A percentile compares a stretch with the other conserved stretches of the same genome.
These are phyloP conservation scores for Macquaria australasica DNA, from an alignment of 2,113 vertebrate genomes.

Conservation along the genomic window DNA sequence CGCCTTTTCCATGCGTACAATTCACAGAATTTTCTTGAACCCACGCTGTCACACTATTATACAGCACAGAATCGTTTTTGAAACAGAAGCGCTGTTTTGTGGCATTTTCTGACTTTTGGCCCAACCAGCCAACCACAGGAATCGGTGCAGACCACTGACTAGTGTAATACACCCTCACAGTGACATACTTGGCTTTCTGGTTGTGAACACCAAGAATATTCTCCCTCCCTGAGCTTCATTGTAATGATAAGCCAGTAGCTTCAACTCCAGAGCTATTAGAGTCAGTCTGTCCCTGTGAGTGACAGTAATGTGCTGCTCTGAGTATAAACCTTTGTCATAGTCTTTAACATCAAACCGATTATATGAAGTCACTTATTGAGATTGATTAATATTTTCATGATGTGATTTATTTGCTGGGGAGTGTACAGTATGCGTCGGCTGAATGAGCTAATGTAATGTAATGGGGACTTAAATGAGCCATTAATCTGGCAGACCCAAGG, in stretches of 20 bases:
- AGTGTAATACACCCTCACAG: slow-evolving; percentile 34
- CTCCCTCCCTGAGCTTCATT: slow-evolving; percentile 23
- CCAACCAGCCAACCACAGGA: slow-evolving; percentile 45
- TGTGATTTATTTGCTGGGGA: slow-evolving; percentile 72
- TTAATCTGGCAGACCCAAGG: slow-evolving; percentile 79
- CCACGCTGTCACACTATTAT: slow-evolving; percentile 48
- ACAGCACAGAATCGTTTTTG: slow-evolving; percentile 45
- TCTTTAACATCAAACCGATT: slow-evolving; percentile 76
- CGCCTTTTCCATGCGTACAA: slow-evolving; percentile 54
- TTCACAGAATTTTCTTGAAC: slow-evolving; percentile 53
- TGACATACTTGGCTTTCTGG: slow-evolving; percentile 13
- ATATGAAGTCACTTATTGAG: slow-evolving; percentile 74
- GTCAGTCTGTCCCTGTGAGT: slow-evolving; percentile 50
- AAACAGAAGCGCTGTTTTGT: slow-evolving; percentile 59
- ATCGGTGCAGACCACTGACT: slow-evolving; percentile 45
- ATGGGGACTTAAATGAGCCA: slow-evolving; percentile 80
- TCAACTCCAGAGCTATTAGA: slow-evolving; percentile 45
- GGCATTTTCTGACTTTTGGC: slow-evolving; percentile 68
- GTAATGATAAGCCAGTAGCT: slow-evolving; percentile 51
- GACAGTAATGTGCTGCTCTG: slow-evolving; percentile 71
- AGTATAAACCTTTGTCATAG: slow-evolving; percentile 71
- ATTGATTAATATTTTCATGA: slow-evolving; percentile 80
- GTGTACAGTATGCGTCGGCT: slow-evolving; percentile 57
- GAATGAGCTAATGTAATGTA: slow-evolving; percentile 73
- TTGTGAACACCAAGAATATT: slow-evolving; percentile 25